Evolutionary conservation across 2,113 vertebrate species (phyloP).

Genomic region (Mustela nigripes): DNA sequence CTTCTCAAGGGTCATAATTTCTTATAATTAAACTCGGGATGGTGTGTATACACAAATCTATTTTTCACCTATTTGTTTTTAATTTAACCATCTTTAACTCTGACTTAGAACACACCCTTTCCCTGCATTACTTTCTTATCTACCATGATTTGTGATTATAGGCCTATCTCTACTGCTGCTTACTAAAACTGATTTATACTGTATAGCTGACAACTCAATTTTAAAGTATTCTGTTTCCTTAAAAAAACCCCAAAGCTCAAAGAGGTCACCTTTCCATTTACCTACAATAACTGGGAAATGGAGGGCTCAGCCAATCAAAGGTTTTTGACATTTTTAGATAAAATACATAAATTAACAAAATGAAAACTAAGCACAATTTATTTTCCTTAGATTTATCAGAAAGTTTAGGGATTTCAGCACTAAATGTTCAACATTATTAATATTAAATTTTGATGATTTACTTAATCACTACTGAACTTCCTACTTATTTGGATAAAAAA

Average conservation of each 20-base stretch:
- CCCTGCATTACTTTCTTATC: background rate
- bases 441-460: conserved; percentile 21
- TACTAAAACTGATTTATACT: conserved; percentile 9
- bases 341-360: background rate
- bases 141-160: background rate
- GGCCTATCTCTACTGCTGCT: background rate
- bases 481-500: conserved; percentile 47
- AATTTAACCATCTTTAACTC: background rate
- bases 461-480: background rate
- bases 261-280: conserved; percentile 5
- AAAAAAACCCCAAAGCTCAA: background rate
- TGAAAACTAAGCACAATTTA: conserved; percentile 7
- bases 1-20: background rate
- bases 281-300: background rate
- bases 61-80: background rate
- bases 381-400: conserved; percentile 44
- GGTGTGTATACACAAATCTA: background rate
- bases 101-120: background rate
- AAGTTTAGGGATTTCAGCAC: background rate
- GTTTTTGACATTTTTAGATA: background rate
- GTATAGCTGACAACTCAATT: background rate
- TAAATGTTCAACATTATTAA: conserved; percentile 13
- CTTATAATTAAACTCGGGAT: background rate
- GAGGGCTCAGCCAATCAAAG: background rate
- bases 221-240: background rate